Evolutionary conservation across 2,888 invertebrate genomes (phyloP).

Genomic region (Syritta pipiens): DNA sequence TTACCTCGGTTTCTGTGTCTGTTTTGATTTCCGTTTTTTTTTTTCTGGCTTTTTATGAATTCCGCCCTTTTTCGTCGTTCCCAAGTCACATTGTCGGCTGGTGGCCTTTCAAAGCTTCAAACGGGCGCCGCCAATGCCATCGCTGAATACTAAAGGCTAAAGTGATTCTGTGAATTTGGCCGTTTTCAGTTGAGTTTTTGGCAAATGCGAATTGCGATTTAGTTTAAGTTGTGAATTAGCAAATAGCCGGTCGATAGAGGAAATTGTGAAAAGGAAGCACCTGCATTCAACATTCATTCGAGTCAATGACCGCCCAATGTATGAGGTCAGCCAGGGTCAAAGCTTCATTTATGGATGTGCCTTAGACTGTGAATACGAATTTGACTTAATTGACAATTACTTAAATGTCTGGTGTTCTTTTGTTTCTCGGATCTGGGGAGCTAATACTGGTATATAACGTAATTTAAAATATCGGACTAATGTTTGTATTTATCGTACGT

Average conservation of each 20-base stretch:
- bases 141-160: conserved; percentile 56
- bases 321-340: no score
- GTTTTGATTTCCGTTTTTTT: background rate
- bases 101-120: conserved; percentile 53
- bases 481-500: no score
- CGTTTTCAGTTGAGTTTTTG: conserved; percentile 43
- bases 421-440: no score
- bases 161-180: conserved; percentile 55
- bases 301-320: no score
- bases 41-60: conserved; percentile 50
- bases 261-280: no score
- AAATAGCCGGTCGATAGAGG: conserved; percentile 34
- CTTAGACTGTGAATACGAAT: no score
- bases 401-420: no score
- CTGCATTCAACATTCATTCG: no score
- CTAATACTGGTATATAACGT: no score
- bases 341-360: no score
- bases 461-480: no score
- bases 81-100: conserved; percentile 55
- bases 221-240: conserved; percentile 40
- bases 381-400: no score
- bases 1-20: conserved; percentile 23
- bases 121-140: conserved; percentile 49
- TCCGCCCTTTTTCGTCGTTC: conserved; percentile 61
- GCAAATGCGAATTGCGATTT: conserved; percentile 52